Evolutionary conservation across 2,797 vertebrate genomes (phyloP), one percentile per base, ranked within the genome.

Genomic region (Hafferia zeledoni): DNA sequence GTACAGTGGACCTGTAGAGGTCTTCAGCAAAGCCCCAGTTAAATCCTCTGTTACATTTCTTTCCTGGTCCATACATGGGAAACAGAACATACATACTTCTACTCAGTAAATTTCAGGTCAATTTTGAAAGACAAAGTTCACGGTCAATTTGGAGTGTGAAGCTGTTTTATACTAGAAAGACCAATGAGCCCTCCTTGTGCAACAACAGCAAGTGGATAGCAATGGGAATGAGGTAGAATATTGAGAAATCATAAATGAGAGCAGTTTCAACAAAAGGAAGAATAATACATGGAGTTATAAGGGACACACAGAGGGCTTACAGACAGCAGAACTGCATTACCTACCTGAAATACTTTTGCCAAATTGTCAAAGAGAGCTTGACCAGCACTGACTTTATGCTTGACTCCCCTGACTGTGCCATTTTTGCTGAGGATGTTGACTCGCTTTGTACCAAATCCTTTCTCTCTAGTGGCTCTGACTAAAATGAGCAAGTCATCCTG

Each of bases 401-500:
- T 99, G 93, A 99, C 99, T 47, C 99, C 99, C 91, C 99, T 98
- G 57, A 99, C 98, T 11, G 99, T 99, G 63, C 99, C 99, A 4
- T 99, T 99, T 97, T 99, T 99, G 97, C 99, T 99, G 87, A 99
- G 98, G 94, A 99, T 99, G 97, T 99, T 99, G 97, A 99, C 98
- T 95, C 99, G 97, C 95, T 99, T 99, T 65, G 98, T 98, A 74
- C 98, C 98, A 97, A 99, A 99, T 17, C 97, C 96, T 94, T 98
- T 98, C 97, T 99, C 98, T 59, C 98, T 99, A 60, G 98, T 95
- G 69, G 98, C 98, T 83, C 99, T 98, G 3, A 98, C 98, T 10
- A 99, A 98, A 91, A 98, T 83, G 56, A 99, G 98, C 97, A 99
- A 89, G 20, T 99, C 98, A 5, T 99, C 99, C 1, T 98, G 98